Conservation (phyloP, 23 tunicate genomes). For the Ciona savignyi region DNA sequence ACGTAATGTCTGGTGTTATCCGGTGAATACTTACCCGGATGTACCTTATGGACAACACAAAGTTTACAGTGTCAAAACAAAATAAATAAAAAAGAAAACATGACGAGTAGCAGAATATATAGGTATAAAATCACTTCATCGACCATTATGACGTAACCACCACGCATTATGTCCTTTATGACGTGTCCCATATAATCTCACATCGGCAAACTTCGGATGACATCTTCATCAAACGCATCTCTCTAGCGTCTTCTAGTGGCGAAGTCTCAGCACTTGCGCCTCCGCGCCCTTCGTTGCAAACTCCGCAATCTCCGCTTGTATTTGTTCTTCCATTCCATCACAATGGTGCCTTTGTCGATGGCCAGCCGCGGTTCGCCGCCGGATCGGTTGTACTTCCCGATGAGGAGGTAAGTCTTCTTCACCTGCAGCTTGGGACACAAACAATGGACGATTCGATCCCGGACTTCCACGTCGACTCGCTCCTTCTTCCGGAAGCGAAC, state of each 20-base stretch:
- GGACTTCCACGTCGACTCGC: slow-evolving; percentile 6
- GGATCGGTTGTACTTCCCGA: slow-evolving; percentile 18
- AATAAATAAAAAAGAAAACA: neutral
- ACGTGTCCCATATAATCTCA: neutral
- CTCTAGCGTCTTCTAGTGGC: neutral
- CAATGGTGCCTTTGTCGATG: slow-evolving; percentile 19
- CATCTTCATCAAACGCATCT: neutral
- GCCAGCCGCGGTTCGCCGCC: neutral
- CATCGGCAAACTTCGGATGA: neutral
- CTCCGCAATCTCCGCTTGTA: slow-evolving; percentile 6
- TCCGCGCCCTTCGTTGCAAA: neutral
- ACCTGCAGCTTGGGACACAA: slow-evolving; percentile 22
- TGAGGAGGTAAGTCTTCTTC: slow-evolving; percentile 17
- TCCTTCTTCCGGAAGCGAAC: neutral
- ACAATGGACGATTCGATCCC: slow-evolving; percentile 21
- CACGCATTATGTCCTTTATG: neutral
- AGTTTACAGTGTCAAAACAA: neutral
- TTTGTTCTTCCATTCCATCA: slow-evolving; percentile 21
- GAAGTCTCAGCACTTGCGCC: neutral
- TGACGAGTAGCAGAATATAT: no score
- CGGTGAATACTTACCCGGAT: neutral
- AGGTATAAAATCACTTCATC: neutral
- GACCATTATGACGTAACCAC: neutral
- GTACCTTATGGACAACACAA: neutral
- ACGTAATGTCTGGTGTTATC: no score